These are phyloP conservation scores for Acropternis orthonyx DNA, from an alignment of 2,797 vertebrate species.

Conservation along the genomic window DNA sequence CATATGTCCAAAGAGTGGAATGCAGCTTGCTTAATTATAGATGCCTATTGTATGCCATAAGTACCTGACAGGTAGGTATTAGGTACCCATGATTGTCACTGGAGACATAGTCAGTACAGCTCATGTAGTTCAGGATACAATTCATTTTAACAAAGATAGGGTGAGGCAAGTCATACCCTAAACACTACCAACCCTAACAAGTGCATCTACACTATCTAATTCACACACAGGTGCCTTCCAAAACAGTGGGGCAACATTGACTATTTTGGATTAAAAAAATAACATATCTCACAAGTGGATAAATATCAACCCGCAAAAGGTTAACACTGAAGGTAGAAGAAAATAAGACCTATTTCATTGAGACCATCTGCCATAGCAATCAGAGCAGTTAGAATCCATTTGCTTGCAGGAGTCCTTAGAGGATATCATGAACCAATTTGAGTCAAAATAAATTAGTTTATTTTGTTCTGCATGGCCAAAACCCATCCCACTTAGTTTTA, in stretches of 20 bases:
- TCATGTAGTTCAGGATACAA: background rate
- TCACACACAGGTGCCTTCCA: background rate
- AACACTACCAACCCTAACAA: background rate
- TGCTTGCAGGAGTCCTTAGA: constrained; percentile 7
- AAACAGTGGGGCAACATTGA: background rate
- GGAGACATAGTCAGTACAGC: background rate
- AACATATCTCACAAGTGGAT: background rate
- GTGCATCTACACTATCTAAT: background rate
- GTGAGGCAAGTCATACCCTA: background rate
- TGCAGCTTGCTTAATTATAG: background rate
- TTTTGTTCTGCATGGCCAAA: constrained; percentile 38
- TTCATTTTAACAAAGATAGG: background rate
- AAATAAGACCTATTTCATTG: background rate
- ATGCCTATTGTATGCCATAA: background rate
- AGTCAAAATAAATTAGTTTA: constrained; percentile 43
- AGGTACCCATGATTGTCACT: background rate
- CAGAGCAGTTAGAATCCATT: constrained; percentile 38
- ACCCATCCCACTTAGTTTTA: background rate
- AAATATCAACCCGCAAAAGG: background rate
- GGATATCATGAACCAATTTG: constrained; percentile 4
- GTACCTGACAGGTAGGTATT: background rate
- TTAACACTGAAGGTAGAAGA: background rate
- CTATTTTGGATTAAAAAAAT: background rate
- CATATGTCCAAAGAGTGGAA: background rate
- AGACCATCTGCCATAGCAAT: constrained; percentile 32